These are phyloP conservation scores for Gasterosteus aculeatus DNA, from an alignment of 2,113 vertebrate species.

Conservation along the genomic window DNA sequence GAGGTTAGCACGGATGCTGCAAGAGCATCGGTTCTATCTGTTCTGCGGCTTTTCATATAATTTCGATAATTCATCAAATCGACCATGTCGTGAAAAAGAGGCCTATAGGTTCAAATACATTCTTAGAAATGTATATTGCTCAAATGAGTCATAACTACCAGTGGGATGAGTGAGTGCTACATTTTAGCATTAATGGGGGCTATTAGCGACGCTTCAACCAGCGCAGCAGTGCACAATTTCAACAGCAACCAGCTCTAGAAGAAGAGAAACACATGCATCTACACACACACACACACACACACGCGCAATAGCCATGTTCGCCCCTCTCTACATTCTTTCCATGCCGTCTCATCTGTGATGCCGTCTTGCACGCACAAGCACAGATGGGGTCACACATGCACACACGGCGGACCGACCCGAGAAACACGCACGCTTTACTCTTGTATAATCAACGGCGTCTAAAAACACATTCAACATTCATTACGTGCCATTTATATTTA, in stretches of 20 bases:
- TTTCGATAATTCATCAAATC: not conserved
- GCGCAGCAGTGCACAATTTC: slow-evolving; percentile 8
- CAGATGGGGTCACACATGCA: slow-evolving; percentile 1
- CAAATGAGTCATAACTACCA: not conserved
- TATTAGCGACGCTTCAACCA: not conserved
- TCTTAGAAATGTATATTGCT: not conserved
- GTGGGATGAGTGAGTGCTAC: not conserved
- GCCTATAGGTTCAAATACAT: not conserved
- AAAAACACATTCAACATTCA: slow-evolving; percentile 64
- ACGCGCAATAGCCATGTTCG: not conserved
- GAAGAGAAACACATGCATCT: slow-evolving; percentile 1
- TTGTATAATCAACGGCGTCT: slow-evolving; percentile 52
- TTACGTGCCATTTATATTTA: slow-evolving; percentile 73
- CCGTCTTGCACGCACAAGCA: slow-evolving; percentile 17
- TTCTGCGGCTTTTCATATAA: too few relatives aligned
- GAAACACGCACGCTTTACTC: slow-evolving; percentile 13
- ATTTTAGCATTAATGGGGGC: not conserved
- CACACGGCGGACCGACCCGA: not conserved
- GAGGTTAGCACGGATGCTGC: not conserved
- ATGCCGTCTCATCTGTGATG: slow-evolving; percentile 1
- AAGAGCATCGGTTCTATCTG: not conserved
- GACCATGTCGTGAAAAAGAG: not conserved
- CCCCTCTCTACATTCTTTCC: not conserved
- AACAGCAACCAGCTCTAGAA: slow-evolving; percentile 13
- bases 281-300: slow-evolving; percentile 10